Evolutionary conservation across 2,888 invertebrate genomes (phyloP).

Genomic region (Formica aserva): DNA sequence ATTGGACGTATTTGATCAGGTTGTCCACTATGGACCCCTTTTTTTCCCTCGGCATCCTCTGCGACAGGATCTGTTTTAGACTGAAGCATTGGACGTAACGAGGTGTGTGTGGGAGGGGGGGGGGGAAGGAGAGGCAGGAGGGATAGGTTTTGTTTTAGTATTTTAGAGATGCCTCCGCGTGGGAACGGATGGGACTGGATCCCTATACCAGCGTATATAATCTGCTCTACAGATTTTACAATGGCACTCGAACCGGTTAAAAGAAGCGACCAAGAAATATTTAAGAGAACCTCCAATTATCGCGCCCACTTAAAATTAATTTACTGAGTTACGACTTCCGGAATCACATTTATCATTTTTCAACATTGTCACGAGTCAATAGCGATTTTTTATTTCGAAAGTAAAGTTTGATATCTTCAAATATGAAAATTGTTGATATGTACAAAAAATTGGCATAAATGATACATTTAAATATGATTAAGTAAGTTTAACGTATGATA

Average conservation of each 20-base stretch:
- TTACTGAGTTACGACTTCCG: not conserved
- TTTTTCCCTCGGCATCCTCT: constrained; percentile 64
- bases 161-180: constrained; percentile 82
- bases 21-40: constrained; percentile 66
- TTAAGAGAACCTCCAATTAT: not conserved
- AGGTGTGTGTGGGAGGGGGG: not conserved
- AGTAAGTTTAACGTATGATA: not conserved
- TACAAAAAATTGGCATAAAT: not conserved
- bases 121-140: not conserved
- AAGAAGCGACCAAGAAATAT: constrained; percentile 41
- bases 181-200: constrained; percentile 80
- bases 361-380: not conserved
- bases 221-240: constrained; percentile 68
- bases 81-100: constrained; percentile 62
- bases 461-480: not conserved
- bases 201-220: constrained; percentile 62
- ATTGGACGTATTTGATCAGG: constrained; percentile 78
- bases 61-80: constrained; percentile 75
- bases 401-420: not conserved
- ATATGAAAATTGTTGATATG: not conserved
- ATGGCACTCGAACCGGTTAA: constrained; percentile 68
- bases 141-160: constrained; percentile 82
- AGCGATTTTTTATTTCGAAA: not conserved
- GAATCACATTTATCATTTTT: not conserved
- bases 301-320: constrained; percentile 2